Evolutionary conservation across 2,797 vertebrate genomes (phyloP).

Genomic region (Anisognathus igniventris): DNA sequence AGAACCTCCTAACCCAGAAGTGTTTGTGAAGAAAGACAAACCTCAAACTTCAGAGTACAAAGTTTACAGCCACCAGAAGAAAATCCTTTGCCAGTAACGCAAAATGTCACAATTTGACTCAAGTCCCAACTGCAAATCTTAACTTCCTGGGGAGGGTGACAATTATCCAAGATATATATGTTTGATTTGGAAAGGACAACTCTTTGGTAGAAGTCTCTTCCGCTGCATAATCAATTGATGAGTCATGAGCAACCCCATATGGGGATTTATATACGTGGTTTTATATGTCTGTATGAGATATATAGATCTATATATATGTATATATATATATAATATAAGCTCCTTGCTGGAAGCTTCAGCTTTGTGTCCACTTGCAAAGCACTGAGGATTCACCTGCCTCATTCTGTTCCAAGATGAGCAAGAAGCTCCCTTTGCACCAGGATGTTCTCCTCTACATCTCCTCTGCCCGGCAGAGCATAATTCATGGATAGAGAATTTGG

Average conservation of each 20-base stretch:
- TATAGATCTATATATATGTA: too few species aligned
- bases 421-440: not conserved
- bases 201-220: slow-evolving; percentile 24
- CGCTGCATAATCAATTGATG: slow-evolving; percentile 30
- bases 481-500: not conserved
- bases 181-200: slow-evolving; percentile 55
- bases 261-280: not conserved
- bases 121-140: slow-evolving; percentile 10
- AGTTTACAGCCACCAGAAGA: not conserved
- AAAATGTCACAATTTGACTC: slow-evolving; percentile 46
- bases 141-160: slow-evolving; percentile 42
- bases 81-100: not conserved
- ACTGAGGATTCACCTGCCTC: not conserved
- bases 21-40: not conserved
- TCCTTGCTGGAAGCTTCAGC: not conserved
- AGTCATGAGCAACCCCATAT: not conserved
- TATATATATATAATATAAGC: not conserved
- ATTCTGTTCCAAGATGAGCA: not conserved
- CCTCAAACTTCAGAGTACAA: not conserved
- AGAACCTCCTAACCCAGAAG: not conserved
- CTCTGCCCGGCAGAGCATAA: not conserved
- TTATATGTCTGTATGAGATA: not conserved
- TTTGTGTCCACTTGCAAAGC: not conserved
- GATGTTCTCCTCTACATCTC: not conserved
- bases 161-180: slow-evolving; percentile 34